Conservation (phyloP, 2,113 vertebrate genomes). For the Perca flavescens region DNA sequence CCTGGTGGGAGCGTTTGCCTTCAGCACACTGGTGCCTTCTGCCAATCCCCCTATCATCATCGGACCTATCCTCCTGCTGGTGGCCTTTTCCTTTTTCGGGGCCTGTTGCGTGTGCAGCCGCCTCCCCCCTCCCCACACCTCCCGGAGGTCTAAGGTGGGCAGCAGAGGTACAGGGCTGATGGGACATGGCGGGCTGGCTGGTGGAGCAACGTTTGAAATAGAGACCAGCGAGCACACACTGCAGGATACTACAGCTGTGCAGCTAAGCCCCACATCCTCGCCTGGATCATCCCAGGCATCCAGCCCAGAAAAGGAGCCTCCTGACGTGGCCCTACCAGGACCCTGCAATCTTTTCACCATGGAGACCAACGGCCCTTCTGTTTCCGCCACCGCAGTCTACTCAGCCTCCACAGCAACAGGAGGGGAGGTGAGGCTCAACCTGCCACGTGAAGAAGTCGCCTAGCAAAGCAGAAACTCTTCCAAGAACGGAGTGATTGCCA, state of each 20-base stretch:
- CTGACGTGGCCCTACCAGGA: conserved; percentile 42
- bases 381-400: conserved; percentile 66
- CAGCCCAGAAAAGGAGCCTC: conserved; percentile 80
- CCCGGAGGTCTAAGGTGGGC: conserved; percentile 80
- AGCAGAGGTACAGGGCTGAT: conserved; percentile 84
- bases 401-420: conserved; percentile 73
- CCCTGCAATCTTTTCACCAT: conserved; percentile 81
- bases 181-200: conserved; percentile 79
- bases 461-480: conserved; percentile 52
- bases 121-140: conserved; percentile 82
- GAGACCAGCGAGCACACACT: conserved; percentile 96
- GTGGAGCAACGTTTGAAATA: conserved; percentile 90
- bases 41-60: conserved; percentile 94
- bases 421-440: conserved; percentile 80
- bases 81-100: conserved; percentile 93
- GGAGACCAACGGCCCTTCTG: conserved; percentile 74
- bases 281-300: conserved; percentile 89
- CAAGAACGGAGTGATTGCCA: conserved; percentile 26
- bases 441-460: conserved; percentile 79
- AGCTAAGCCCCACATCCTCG: conserved; percentile 94
- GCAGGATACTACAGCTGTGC: conserved; percentile 95
- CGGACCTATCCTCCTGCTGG: conserved; percentile 90
- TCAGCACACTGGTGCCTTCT: conserved; percentile 89
- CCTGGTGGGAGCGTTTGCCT: conserved; percentile 94
- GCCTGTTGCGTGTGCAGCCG: conserved; percentile 94